Conservation (phyloP, 92 coral and sea anemone species). For the Paragorgia papillata region DNA sequence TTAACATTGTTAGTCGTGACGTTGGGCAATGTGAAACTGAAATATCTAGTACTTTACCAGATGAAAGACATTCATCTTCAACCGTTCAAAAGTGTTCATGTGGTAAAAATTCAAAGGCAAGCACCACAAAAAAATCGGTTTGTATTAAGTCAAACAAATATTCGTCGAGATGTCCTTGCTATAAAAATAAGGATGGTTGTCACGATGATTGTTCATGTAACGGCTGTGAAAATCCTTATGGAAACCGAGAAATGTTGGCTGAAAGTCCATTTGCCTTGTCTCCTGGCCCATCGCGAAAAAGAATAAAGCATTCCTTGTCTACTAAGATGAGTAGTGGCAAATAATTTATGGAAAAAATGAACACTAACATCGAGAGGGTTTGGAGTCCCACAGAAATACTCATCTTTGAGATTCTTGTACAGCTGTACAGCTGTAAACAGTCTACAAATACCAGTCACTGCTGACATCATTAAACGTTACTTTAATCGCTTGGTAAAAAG, state of each 20-base stretch:
- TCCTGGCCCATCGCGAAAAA: neutral
- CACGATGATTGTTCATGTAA: conserved; percentile 1
- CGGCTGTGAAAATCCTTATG: conserved; percentile 8
- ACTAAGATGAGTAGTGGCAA: neutral
- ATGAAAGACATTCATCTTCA: neutral
- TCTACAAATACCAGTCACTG: neutral
- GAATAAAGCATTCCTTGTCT: too few species aligned
- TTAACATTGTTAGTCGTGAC: conserved; percentile 23
- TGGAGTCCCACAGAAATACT: conserved; percentile 23
- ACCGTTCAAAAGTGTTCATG: neutral
- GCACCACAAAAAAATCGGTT: neutral
- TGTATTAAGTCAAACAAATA: neutral
- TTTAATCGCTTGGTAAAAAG: neutral
- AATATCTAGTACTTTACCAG: too few species aligned
- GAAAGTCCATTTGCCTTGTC: neutral
- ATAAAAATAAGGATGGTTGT: conserved; percentile 10
- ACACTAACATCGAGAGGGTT: too few species aligned
- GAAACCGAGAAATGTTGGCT: neutral
- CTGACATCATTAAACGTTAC: neutral
- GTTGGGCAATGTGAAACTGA: conserved; percentile 12
- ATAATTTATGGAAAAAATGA: conserved; percentile 24
- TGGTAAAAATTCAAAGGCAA: neutral
- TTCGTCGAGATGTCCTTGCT: conserved; percentile 11
- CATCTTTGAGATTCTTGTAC: conserved; percentile 1
- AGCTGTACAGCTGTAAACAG: neutral